Evolutionary conservation across 2,113 vertebrate genomes (phyloP).

Genomic region (Formicarius rufipectus): DNA sequence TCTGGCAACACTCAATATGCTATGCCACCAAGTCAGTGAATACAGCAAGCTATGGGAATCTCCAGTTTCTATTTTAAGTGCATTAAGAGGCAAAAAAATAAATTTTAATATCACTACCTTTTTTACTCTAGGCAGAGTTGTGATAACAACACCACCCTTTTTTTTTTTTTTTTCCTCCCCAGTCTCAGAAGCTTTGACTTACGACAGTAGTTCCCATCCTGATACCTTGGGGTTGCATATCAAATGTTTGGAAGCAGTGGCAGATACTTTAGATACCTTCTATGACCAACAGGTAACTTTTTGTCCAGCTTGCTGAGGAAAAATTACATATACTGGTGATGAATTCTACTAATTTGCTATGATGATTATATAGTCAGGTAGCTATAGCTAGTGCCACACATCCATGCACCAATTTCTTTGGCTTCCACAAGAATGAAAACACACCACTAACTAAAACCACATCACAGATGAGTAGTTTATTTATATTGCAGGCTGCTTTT

Average conservation of each 20-base stretch:
- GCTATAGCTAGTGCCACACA: background rate
- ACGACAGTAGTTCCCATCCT: background rate
- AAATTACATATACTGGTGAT: background rate
- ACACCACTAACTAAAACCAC: background rate
- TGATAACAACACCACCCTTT: background rate
- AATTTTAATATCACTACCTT: background rate
- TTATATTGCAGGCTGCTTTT: background rate
- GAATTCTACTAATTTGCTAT: background rate
- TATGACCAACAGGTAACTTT: background rate
- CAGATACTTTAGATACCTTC: background rate
- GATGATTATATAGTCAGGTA: background rate
- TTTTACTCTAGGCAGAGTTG: background rate
- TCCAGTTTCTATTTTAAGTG: background rate
- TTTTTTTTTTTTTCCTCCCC: background rate
- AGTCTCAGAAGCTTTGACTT: background rate
- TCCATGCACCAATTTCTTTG: background rate
- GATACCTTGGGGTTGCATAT: background rate
- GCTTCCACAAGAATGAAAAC: background rate
- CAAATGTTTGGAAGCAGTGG: background rate
- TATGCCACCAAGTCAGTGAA: background rate
- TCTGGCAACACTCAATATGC: background rate
- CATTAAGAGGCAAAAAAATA: background rate
- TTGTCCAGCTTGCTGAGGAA: background rate
- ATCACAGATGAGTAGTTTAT: background rate
- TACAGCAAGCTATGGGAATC: background rate